Evolutionary conservation across 2,888 invertebrate species (phyloP).

Genomic region (Drosophila niveifrons): DNA sequence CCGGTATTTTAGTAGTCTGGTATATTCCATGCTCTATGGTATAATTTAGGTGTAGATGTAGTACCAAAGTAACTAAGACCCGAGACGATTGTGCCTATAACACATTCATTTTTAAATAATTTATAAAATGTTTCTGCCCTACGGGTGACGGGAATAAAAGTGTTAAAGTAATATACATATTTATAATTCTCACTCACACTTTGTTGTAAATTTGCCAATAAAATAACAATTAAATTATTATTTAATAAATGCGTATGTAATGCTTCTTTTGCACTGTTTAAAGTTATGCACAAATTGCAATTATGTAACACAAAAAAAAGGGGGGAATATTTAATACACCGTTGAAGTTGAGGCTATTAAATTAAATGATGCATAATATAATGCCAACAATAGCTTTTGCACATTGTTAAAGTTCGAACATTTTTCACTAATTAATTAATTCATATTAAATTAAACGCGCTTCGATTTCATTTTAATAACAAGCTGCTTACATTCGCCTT

Average conservation of each 20-base stretch:
- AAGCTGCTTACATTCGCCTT: conserved; percentile 21
- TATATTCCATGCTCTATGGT: too few relatives aligned
- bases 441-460: conserved; percentile 44
- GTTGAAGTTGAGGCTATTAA: conserved; percentile 27
- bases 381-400: conserved; percentile 11
- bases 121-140: too few relatives aligned
- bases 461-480: conserved; percentile 27
- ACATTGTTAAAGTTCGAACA: conserved; percentile 12
- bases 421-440: conserved; percentile 44
- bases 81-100: too few relatives aligned
- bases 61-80: too few relatives aligned
- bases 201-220: background rate
- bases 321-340: conserved; percentile 23
- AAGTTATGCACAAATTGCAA: conserved; percentile 15
- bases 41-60: too few relatives aligned
- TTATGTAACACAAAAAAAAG: background rate
- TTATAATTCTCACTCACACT: background rate
- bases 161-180: too few relatives aligned
- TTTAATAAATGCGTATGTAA: background rate
- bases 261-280: background rate
- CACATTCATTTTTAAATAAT: too few relatives aligned
- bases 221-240: conserved; percentile 9
- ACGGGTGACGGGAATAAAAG: too few relatives aligned
- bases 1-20: too few relatives aligned
- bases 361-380: conserved; percentile 28